Evolutionary conservation across 2,888 invertebrate genomes (phyloP), one percentile per base, ranked within the genome.

Genomic region (Tolmerus cingulatus): DNA sequence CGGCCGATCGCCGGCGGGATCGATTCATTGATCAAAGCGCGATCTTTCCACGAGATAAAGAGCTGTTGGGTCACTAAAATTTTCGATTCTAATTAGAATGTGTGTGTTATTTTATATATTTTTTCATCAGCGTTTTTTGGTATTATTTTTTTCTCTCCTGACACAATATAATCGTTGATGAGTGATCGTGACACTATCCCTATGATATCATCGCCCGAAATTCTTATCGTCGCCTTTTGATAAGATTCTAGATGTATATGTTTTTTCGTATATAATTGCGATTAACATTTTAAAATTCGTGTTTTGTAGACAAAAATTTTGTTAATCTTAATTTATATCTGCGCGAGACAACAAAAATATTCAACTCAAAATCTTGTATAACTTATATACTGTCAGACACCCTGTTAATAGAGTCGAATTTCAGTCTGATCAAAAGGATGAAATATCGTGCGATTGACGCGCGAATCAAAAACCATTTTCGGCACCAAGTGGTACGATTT

Each of bases 11-110:
- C 51, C 81, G 81, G 23, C 81, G 81, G 81, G 51, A 81, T 81
- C 51, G 51, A 81, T 81, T 81, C 81, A 81, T 81, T 81, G 81
- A 81, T 81, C 81, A 81, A 81, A 81, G 51, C 51, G 51, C 19
- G 27, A 81, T 81, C 55, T 40, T 51, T 55, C 81, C 51, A 51
- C 34, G 55, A 51, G 81, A 81, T 81, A 81, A 76, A 81, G 51
- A 81, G 81, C 51, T 81, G 81, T 81, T 81, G 51, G 81, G 34
- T 55, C 55, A 81, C 51, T 81, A 81, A 81, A 81, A 55, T 81
- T 81, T 79, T 78, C 78, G 46, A 78, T 78, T 40, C 78, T 78
- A 40, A 78, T 78, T 78, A 78, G 43, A 78, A 78, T 37, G 76
- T 74, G 7, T 76, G 27, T 76, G n/a, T 76, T 37, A 34, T 76